phyloP scores from a whole-genome alignment of 2,113 vertebrate species.

The Spermophilus dauricus region DNA sequence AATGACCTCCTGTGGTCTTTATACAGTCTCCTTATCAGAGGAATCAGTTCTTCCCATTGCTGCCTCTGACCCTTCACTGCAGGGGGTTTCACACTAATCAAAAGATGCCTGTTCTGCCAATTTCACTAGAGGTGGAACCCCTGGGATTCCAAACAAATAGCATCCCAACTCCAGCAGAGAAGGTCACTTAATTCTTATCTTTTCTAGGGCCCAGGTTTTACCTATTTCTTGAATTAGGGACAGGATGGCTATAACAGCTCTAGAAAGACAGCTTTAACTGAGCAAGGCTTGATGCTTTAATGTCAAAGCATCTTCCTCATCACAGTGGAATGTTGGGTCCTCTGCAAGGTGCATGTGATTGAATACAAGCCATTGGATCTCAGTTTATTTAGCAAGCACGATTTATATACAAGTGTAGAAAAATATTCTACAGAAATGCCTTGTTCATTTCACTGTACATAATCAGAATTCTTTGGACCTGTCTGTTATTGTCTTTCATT shows the following conservation, averaged over 20 bases:
- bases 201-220: not conserved
- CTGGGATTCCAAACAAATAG: constrained; percentile 68
- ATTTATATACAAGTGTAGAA: not conserved
- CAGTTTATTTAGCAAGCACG: not conserved
- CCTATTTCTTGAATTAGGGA: not conserved
- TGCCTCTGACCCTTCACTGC: not conserved
- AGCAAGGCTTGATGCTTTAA: not conserved
- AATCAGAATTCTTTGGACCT: not conserved
- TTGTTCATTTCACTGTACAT: not conserved
- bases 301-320: not conserved
- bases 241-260: not conserved
- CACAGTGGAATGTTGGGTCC: not conserved
- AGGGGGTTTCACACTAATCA: constrained; percentile 38
- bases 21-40: not conserved
- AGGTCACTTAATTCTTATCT: constrained; percentile 1
- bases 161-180: not conserved
- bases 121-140: constrained; percentile 70
- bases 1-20: not conserved
- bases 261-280: not conserved
- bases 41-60: not conserved
- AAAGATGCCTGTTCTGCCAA: constrained; percentile 52
- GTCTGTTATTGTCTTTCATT: not conserved
- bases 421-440: not conserved
- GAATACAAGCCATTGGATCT: fast-evolving
- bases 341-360: not conserved